Evolutionary conservation across 2,797 vertebrate species (phyloP), one percentile per base, ranked within the genome.

Genomic region (Syngnathus acus): DNA sequence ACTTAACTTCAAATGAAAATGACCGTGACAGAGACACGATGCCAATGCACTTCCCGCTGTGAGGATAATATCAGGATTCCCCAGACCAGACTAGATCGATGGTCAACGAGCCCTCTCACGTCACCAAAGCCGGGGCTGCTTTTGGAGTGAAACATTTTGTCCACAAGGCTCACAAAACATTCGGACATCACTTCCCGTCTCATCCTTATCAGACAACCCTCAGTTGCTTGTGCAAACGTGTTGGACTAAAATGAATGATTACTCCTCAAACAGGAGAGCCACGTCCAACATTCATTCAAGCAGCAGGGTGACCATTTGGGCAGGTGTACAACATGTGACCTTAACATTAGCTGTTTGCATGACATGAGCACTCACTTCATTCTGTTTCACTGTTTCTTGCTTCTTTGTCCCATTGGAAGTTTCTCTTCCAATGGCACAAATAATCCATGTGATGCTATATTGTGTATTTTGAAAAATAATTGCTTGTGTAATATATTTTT

Each of bases 171-270:
- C 32, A 73, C 68, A 72, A 76, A 72, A 64, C 67, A 68, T 61
- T 64, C 55, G 53, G 45, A 71, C 67, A 58, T 67, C 57, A 50
- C 45, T 68, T 70, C 68, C 65, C 39, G 47, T 76, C 68, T 76
- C 58, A 47, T 68, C 42, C 82, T 82, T 82, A 84, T 86, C 86
- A 68, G 70, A 32, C 63, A 57, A 61, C 40, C 55, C 77, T 60
- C 23, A 21, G 67, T 61, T 42, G 53, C 60, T 67, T 83, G 50
- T 61, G n/a, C 77, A 88, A 82, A 85, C 78, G 84, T 82, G 75
- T 77, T 75, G 42, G 45, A 50, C 19, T 8, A 17, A 8, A 5
- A 11, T 54, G 47, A 68, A 65, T 67, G 68, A 62, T 40, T 61
- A 68, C 62, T 53, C 68, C 51, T 78, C 66, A 79, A 71, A 73